Evolutionary conservation across 1,140 invertebrate genomes (phyloP), one percentile per base, ranked within the genome.

Genomic region (Trachymyrmex cornetzi): DNA sequence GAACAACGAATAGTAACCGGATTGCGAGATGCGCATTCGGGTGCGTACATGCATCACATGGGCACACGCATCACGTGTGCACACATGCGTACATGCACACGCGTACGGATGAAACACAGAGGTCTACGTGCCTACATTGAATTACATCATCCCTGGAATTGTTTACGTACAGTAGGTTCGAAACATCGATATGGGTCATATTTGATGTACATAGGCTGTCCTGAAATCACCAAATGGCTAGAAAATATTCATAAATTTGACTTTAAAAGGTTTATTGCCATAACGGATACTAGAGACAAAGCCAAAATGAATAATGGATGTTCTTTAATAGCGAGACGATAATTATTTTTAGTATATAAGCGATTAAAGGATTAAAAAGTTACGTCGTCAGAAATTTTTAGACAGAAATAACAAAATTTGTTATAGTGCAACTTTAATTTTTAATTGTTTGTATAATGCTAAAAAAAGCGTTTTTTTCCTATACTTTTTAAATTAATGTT

Each of bases 171-270:
- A 24, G 55, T 66, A 16, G 81, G 11, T 27, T 50, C 53, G 44
- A 57, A 48, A 69, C 50, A 81, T 77, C 66, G 89, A 77, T 88
- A 77, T 88, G 74, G 3, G 9, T 61, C 48, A 63, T 12, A 71
- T 88, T 75, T 79, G 71, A 87, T 24, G 77, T 81, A 66, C 61
- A 80, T n/a, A 85, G 48, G 48, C 12, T 64, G 44, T 24, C 2
- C 12, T 22, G 50, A 87, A 88, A 71, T 63, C 48, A 71, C 6
- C 14, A 57, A 30, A 27, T 69, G 22, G 2, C 22, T 50, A 48
- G 38, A 44, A 69, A 22, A 2, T 48, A 69, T 69, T 12, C 4
- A 50, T 24, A 24, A 50, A 1, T 50, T 69, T 9, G n/a, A 6
- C n/a, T 19, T 0, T 24, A 27, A 69, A 69, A 14, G 2, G 14